Conservation (phyloP, 1,140 invertebrate species). For the Temnothorax longispinosus region DNA sequence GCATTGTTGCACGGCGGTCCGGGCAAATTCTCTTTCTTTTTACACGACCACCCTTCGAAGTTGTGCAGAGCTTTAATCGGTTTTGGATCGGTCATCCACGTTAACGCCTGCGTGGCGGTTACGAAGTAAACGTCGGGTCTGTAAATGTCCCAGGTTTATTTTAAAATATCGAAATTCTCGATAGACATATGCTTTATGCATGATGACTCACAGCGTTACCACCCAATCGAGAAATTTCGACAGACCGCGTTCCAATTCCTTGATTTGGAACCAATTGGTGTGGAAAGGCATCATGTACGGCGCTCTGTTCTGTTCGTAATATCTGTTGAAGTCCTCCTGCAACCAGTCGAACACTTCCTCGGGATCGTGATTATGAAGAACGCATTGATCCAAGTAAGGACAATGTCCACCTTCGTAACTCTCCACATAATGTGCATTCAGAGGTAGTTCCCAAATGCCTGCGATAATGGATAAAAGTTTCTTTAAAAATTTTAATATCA, state of each 20-base stretch:
- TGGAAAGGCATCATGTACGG: slow-evolving; percentile 98
- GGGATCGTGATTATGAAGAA: slow-evolving; percentile 94
- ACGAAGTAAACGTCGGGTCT: slow-evolving; percentile 96
- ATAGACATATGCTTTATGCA: background rate
- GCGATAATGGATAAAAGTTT: slow-evolving; percentile 48
- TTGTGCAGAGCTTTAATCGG: slow-evolving; percentile 89
- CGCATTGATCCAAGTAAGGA: slow-evolving; percentile 97
- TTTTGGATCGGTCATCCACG: slow-evolving; percentile 96
- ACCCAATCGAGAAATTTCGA: slow-evolving; percentile 95
- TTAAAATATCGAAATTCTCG: slow-evolving; percentile 18
- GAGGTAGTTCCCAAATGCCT: slow-evolving; percentile 97
- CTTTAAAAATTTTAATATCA: slow-evolving; percentile 14
- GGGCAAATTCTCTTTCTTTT: slow-evolving; percentile 89
- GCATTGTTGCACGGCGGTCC: slow-evolving; percentile 92
- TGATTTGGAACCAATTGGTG: slow-evolving; percentile 97
- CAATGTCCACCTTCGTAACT: slow-evolving; percentile 96
- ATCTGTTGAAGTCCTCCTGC: slow-evolving; percentile 94
- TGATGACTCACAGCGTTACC: slow-evolving; percentile 89
- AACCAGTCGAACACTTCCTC: slow-evolving; percentile 96
- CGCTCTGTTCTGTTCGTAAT: slow-evolving; percentile 95
- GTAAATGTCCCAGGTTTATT: slow-evolving; percentile 69
- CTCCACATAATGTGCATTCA: slow-evolving; percentile 96
- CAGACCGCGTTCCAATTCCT: slow-evolving; percentile 93
- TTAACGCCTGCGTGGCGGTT: slow-evolving; percentile 95
- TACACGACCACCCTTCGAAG: slow-evolving; percentile 94